Conservation (phyloP, 1,140 invertebrate species). For the Drosophila biarmipes region DNA sequence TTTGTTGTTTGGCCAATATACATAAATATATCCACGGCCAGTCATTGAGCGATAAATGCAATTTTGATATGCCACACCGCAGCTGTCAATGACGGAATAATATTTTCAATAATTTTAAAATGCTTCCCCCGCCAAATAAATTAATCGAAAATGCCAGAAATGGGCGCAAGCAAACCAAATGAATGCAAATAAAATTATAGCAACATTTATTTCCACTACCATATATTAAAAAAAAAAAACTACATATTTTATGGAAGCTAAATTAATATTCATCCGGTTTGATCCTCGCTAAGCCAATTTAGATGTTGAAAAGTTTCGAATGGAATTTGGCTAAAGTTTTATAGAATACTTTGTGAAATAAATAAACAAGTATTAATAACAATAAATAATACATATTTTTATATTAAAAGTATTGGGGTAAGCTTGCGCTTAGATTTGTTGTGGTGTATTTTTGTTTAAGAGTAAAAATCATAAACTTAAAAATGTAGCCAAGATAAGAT, state of each 20-base stretch:
- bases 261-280: constrained; percentile 3
- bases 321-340: no score
- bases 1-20: constrained; percentile 46
- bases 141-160: constrained; percentile 42
- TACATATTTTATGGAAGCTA: constrained; percentile 20
- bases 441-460: no score
- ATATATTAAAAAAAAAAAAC: constrained; percentile 14
- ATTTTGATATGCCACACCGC: constrained; percentile 62
- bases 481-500: background rate
- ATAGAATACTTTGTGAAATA: no score
- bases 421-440: no score
- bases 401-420: no score
- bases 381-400: no score
- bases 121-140: constrained; percentile 44
- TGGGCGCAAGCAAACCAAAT: constrained; percentile 10
- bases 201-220: constrained; percentile 38
- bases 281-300: constrained; percentile 5
- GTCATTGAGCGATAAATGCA: constrained; percentile 49
- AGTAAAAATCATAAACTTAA: no score
- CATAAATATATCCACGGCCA: constrained; percentile 20
- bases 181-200: constrained; percentile 44
- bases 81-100: constrained; percentile 74
- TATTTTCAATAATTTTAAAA: constrained; percentile 77
- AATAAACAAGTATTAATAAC: no score
- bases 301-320: background rate